Evolutionary conservation across 64 coral and sea anemone species (phyloP).

Genomic region (Acropora yongei): DNA sequence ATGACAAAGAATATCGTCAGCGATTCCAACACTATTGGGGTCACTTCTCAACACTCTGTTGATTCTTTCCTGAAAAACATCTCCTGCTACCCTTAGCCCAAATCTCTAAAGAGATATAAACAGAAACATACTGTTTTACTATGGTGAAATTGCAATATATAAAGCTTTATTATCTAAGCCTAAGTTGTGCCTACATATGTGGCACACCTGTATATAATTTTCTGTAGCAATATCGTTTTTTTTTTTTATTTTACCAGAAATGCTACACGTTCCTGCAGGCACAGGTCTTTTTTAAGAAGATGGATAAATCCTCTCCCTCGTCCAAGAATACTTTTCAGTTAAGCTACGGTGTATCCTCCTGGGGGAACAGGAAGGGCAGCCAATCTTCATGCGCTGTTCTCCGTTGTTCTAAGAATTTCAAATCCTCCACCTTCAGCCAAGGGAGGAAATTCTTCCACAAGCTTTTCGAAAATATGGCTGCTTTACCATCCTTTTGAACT

Average conservation of each 20-base stretch:
- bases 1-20: too few species aligned
- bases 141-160: background rate
- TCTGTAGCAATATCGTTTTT: background rate
- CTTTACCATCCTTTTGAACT: slow-evolving; percentile 27
- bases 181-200: background rate
- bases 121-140: background rate
- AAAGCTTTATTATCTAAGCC: background rate
- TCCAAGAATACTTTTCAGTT: slow-evolving; percentile 8
- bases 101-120: background rate
- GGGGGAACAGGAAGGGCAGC: slow-evolving; percentile 7
- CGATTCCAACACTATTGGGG: too few species aligned
- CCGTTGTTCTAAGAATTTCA: slow-evolving; percentile 25
- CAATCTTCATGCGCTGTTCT: background rate
- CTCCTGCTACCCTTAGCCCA: background rate
- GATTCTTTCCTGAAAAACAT: too few species aligned
- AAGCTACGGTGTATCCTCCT: slow-evolving; percentile 22
- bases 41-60: too few species aligned
- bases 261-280: background rate
- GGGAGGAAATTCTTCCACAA: slow-evolving; percentile 7
- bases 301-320: background rate
- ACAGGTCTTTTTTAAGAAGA: background rate
- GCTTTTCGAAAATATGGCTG: slow-evolving; percentile 1
- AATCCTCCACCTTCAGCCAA: slow-evolving; percentile 13
- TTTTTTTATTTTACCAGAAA: background rate
- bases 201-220: background rate